A percentile compares a stretch with the other conserved stretches of the same genome.
These are phyloP conservation scores for Sterna hirundo DNA, from an alignment of 2,113 vertebrate species.

Conservation along the genomic window DNA sequence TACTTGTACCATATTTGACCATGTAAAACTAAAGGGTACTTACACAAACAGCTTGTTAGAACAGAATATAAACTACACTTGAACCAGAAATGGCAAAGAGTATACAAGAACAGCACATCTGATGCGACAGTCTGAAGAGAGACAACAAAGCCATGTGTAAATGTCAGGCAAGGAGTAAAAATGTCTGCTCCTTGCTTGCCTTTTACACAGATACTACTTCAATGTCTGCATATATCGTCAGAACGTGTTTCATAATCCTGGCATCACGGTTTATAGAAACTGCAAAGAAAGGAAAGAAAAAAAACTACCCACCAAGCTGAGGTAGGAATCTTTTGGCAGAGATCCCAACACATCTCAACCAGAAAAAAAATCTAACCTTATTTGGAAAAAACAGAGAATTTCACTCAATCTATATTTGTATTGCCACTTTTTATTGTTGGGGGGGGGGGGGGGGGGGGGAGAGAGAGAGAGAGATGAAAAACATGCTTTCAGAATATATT, in stretches of 20 bases:
- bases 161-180: constrained; percentile 14
- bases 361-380: constrained; percentile 7
- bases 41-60: not conserved
- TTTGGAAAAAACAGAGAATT: constrained; percentile 10
- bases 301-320: not conserved
- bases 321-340: constrained; percentile 28
- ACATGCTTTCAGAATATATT: not conserved
- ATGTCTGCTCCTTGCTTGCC: not conserved
- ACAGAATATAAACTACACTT: not conserved
- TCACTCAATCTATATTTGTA: not conserved
- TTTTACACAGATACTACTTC: constrained; percentile 1
- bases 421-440: not conserved
- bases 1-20: not conserved
- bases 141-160: constrained; percentile 13
- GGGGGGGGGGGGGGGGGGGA: not conserved
- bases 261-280: not conserved
- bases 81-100: not conserved
- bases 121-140: not conserved
- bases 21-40: not conserved
- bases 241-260: not conserved
- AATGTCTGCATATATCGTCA: not conserved
- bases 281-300: not conserved
- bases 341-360: not conserved
- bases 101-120: not conserved
- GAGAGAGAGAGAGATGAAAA: not conserved